Conservation (phyloP, 1,140 invertebrate species). For the Megalonaias nervosa region DNA sequence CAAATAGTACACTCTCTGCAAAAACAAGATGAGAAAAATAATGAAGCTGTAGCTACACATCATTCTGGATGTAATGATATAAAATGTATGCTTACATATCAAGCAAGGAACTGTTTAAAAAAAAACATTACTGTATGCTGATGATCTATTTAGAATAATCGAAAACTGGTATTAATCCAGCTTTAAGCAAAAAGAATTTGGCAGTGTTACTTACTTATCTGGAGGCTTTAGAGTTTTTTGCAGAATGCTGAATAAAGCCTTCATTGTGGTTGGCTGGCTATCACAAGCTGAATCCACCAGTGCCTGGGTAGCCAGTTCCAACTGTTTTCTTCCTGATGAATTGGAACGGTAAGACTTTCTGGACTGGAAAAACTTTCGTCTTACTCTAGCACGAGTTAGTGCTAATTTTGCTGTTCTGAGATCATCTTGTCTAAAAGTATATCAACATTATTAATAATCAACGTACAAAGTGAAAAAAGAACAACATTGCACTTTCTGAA, state of each 20-base stretch:
- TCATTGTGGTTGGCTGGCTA: conserved; percentile 41
- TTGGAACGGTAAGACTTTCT: conserved; percentile 48
- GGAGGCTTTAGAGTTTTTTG: conserved; percentile 3
- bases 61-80: too few species aligned
- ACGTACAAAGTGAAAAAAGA: not conserved
- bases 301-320: conserved; percentile 42
- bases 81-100: too few species aligned
- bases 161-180: too few species aligned
- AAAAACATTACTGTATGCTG: too few species aligned
- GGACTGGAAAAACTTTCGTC: conserved; percentile 62
- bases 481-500: too few species aligned
- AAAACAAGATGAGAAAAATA: too few species aligned
- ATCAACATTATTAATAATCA: not conserved
- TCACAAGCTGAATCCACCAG: conserved; percentile 53
- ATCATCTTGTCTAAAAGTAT: conserved; percentile 45
- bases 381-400: conserved; percentile 53
- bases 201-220: conserved; percentile 17
- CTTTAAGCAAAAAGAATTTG: too few species aligned
- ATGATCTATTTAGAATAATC: too few species aligned
- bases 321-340: conserved; percentile 18
- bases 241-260: conserved; percentile 46
- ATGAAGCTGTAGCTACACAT: too few species aligned
- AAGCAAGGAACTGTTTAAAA: too few species aligned
- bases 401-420: conserved; percentile 62
- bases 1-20: too few species aligned